Percentiles rank a stretch among this genome's conserved stretches.
These are phyloP conservation scores for Carpatolechia fugitivella DNA, from an alignment of 2,888 invertebrate species.

Conservation along the genomic window DNA sequence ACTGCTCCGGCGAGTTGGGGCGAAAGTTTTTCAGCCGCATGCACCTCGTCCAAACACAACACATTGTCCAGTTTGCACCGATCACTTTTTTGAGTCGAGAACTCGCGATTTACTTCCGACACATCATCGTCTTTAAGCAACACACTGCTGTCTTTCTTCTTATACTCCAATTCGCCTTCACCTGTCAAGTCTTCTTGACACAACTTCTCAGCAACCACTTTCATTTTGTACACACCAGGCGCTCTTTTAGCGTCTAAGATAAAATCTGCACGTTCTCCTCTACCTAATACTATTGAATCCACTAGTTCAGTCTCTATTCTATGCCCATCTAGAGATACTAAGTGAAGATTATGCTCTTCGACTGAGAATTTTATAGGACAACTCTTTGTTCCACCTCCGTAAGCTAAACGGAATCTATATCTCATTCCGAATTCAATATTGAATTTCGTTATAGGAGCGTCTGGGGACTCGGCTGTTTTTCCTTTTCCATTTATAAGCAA, in stretches of 20 bases:
- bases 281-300: constrained; percentile 77
- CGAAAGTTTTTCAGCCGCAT: constrained; percentile 73
- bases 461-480: constrained; percentile 59
- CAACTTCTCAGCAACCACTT: constrained; percentile 69
- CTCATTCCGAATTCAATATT: constrained; percentile 78
- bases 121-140: constrained; percentile 54
- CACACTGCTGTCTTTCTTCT: constrained; percentile 44
- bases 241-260: constrained; percentile 81
- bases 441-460: constrained; percentile 69
- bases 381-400: constrained; percentile 82
- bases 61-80: constrained; percentile 65
- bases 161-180: constrained; percentile 73
- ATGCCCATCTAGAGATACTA: constrained; percentile 86
- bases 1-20: constrained; percentile 63
- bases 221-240: constrained; percentile 81
- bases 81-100: constrained; percentile 65
- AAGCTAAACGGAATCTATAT: constrained; percentile 83
- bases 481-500: constrained; percentile 83
- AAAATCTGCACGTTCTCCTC: constrained; percentile 89
- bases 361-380: constrained; percentile 84
- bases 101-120: constrained; percentile 47
- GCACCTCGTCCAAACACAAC: constrained; percentile 80
- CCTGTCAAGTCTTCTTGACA: constrained; percentile 74
- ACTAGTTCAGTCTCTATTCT: constrained; percentile 80
- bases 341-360: constrained; percentile 81